phyloP scores from a whole-genome alignment of 2,888 invertebrate genomes.

The Sicus ferrugineus region DNA sequence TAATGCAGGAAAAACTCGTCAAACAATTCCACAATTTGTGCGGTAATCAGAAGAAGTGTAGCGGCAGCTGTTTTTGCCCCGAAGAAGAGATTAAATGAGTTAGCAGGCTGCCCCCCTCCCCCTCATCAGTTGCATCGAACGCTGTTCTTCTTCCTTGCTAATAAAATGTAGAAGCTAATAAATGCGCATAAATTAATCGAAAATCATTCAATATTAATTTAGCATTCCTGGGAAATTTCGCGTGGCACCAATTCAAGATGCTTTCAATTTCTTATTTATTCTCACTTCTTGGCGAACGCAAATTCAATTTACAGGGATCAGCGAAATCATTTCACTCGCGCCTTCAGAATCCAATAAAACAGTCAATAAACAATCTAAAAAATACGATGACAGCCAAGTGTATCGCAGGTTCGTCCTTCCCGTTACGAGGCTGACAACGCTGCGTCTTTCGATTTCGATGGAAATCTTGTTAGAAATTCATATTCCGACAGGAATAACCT shows the following conservation, averaged over 20 bases:
- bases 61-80: no score
- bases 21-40: no score
- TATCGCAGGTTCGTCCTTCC: neutral
- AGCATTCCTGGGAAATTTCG: neutral
- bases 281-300: neutral
- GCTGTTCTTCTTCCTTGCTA: neutral
- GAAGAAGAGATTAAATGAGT: no score
- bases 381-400: neutral
- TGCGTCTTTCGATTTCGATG: slow-evolving; percentile 1
- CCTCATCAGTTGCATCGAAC: neutral
- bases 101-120: no score
- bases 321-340: neutral
- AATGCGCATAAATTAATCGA: neutral
- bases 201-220: neutral
- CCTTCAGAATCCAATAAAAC: neutral
- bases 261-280: neutral
- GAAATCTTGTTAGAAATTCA: neutral
- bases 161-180: neutral
- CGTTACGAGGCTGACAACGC: neutral
- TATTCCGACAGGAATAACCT: neutral
- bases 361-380: neutral
- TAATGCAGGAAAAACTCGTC: no score
- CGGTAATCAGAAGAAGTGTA: no score
- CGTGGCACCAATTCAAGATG: neutral
- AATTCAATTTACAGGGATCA: neutral